Conservation (phyloP, 2,113 vertebrate genomes). For the Otus sunia region DNA sequence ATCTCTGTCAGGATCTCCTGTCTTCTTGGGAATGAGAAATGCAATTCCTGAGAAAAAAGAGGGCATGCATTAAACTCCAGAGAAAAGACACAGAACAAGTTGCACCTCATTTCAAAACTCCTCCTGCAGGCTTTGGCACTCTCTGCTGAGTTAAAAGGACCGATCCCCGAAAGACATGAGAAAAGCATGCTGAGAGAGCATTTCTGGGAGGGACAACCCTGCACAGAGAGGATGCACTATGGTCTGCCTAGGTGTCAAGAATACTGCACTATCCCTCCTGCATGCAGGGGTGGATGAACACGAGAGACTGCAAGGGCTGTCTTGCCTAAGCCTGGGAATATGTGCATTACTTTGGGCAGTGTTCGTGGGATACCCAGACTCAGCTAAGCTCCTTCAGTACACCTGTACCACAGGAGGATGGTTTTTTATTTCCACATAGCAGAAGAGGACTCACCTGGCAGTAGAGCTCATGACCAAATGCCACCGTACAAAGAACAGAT, state of each 20-base stretch:
- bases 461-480: not conserved
- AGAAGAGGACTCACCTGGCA: not conserved
- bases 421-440: not conserved
- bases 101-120: not conserved
- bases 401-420: not conserved
- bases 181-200: not conserved
- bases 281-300: not conserved
- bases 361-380: not conserved
- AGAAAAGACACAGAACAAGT: not conserved
- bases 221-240: not conserved
- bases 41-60: not conserved
- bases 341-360: not conserved
- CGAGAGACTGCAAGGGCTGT: not conserved
- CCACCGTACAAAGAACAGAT: not conserved
- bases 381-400: not conserved
- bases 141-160: not conserved
- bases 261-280: not conserved
- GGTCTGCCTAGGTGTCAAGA: not conserved
- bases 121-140: not conserved
- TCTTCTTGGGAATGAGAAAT: not conserved
- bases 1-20: not conserved
- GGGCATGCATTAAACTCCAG: not conserved
- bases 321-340: not conserved
- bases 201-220: not conserved
- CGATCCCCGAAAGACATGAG: rapidly evolving